Conservation (phyloP, 2,888 invertebrate genomes). For the Sminthurides aquaticus region DNA sequence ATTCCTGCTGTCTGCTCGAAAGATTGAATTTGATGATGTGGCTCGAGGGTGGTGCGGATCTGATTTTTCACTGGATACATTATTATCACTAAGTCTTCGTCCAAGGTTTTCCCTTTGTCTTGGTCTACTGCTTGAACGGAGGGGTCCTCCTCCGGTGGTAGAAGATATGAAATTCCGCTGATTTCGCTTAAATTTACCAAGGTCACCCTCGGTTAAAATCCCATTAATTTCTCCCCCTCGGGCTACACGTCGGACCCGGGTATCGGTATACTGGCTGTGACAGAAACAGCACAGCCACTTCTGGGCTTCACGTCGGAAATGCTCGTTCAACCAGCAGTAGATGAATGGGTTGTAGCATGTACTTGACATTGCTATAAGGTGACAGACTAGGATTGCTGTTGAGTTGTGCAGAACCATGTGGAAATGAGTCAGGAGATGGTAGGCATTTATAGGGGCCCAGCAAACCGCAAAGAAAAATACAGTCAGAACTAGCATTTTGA, state of each 20-base stretch:
- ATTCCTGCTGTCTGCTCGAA: neutral
- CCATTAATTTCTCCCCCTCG: no score
- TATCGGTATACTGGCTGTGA: slow-evolving; percentile 9
- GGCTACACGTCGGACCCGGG: no score
- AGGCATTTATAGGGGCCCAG: slow-evolving; percentile 51
- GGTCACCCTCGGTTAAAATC: no score
- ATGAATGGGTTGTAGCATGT: slow-evolving; percentile 51
- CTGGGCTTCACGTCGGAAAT: slow-evolving; percentile 45
- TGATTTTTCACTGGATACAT: no score
- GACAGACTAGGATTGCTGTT: slow-evolving; percentile 47
- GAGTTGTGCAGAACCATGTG: slow-evolving; percentile 47
- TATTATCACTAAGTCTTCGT: no score
- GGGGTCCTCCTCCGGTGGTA: no score
- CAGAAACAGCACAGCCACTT: slow-evolving; percentile 45
- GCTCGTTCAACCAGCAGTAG: slow-evolving; percentile 50
- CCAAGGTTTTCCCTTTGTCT: slow-evolving; percentile 41
- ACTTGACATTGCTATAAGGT: slow-evolving; percentile 50
- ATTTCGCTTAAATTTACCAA: no score
- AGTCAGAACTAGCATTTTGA: slow-evolving; percentile 48
- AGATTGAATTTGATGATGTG: neutral
- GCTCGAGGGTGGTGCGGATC: no score
- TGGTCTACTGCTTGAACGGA: slow-evolving; percentile 42
- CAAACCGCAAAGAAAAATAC: slow-evolving; percentile 49
- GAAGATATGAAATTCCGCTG: no score
- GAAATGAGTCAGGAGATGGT: slow-evolving; percentile 45